Conservation (phyloP, 2,113 vertebrate genomes). For the Aviceda subcristata region DNA sequence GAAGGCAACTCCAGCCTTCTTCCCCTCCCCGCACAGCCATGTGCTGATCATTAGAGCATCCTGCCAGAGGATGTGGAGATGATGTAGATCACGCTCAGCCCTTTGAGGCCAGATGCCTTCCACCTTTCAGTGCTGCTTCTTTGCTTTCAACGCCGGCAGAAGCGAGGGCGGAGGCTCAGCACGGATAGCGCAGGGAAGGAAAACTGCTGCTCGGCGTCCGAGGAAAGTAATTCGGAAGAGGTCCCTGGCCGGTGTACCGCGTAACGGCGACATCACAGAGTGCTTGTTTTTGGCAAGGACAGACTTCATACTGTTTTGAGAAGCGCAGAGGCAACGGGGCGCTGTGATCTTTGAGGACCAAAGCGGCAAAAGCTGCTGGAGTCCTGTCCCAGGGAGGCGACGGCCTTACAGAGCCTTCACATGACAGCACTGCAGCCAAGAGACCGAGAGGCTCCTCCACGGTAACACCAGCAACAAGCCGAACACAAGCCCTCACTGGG, state of each 20-base stretch:
- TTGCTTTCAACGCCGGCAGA: not conserved
- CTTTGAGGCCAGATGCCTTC: not conserved
- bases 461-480: not conserved
- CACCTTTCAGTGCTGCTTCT: not conserved
- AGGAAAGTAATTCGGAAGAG: not conserved
- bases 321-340: rapidly evolving
- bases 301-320: not conserved
- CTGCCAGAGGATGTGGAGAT: not conserved
- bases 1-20: not conserved
- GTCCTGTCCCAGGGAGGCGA: rapidly evolving
- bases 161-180: rapidly evolving
- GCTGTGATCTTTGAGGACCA: rapidly evolving
- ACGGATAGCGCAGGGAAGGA: not conserved
- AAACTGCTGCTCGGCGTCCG: not conserved
- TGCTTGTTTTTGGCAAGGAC: not conserved
- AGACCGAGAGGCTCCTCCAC: rapidly evolving
- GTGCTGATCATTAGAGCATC: not conserved
- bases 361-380: not conserved
- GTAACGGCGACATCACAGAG: rapidly evolving
- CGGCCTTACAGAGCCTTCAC: not conserved
- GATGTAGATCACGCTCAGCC: rapidly evolving
- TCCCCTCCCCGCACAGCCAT: not conserved
- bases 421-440: not conserved
- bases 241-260: rapidly evolving
- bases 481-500: rapidly evolving